Evolutionary conservation across 1,140 invertebrate species (phyloP).

Genomic region (Oryctes rhinoceros): DNA sequence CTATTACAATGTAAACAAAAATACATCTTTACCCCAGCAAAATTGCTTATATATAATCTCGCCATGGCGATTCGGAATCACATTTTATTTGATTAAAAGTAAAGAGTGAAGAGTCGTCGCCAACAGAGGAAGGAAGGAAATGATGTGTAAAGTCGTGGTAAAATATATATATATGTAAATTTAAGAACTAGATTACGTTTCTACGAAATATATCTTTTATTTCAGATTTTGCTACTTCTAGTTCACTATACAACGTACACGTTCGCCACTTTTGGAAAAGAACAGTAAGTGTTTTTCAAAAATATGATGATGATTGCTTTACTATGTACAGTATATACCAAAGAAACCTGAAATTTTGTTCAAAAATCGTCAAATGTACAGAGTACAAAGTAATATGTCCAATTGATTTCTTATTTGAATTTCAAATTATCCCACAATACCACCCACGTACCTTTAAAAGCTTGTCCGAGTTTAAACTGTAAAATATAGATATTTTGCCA

Average conservation of each 20-base stretch:
- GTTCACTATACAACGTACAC: not conserved
- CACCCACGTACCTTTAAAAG: too few species aligned
- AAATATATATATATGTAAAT: not conserved
- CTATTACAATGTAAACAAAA: slow-evolving; percentile 20
- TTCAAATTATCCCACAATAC: too few species aligned
- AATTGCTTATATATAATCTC: not conserved
- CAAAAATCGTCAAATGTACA: too few species aligned
- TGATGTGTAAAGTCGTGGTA: slow-evolving; percentile 15
- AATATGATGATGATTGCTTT: not conserved
- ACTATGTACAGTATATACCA: not conserved
- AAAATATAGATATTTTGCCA: too few species aligned
- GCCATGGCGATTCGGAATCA: not conserved
- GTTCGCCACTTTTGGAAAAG: slow-evolving; percentile 1
- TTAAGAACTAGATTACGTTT: not conserved
- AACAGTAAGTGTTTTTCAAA: slow-evolving; percentile 8
- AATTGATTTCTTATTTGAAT: too few species aligned
- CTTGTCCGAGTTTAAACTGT: too few species aligned
- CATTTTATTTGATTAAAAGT: slow-evolving; percentile 10
- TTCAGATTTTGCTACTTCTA: not conserved
- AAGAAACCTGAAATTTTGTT: too few species aligned
- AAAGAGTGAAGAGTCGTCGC: not conserved
- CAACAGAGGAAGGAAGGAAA: not conserved
- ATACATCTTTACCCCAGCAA: slow-evolving; percentile 21
- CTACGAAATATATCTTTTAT: not conserved
- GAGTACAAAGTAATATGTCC: too few species aligned